A percentile compares a stretch with the other conserved stretches of the same genome.
Conservation (phyloP, 2,888 invertebrate species). For the Eumacrocentrus americanus region DNA sequence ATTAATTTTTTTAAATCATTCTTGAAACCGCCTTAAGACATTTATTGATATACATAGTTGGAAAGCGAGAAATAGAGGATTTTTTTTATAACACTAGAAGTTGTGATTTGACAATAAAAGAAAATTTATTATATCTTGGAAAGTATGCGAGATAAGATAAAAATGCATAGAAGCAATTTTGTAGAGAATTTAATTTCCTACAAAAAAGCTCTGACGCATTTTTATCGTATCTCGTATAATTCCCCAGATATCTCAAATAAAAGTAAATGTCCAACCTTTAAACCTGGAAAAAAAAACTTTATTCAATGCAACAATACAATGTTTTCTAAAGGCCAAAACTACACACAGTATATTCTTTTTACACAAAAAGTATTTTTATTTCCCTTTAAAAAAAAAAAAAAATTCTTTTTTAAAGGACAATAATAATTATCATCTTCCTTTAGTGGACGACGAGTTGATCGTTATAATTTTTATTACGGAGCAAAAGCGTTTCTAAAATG, state of each 20-base stretch:
- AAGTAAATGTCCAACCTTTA: neutral
- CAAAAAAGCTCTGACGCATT: neutral
- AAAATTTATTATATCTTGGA: neutral
- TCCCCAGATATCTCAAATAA: neutral
- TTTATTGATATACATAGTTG: neutral
- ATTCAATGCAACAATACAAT: neutral
- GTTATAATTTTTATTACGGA: neutral
- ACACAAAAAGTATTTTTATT: neutral
- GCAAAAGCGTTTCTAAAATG: neutral
- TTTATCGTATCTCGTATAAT: neutral
- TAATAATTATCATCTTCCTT: neutral
- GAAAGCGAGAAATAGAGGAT: neutral
- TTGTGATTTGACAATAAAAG: neutral
- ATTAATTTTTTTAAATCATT: neutral
- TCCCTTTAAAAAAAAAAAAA: neutral
- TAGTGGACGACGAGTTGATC: neutral
- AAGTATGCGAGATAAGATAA: neutral
- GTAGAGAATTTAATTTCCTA: neutral
- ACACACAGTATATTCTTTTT: neutral
- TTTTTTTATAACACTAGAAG: neutral
- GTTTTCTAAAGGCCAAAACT: neutral
- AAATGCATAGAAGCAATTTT: neutral
- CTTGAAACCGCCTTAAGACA: neutral
- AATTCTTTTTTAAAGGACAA: neutral
- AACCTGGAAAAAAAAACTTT: neutral